Evolutionary conservation across 2,113 vertebrate species (phyloP).

Genomic region (Argyrosomus japonicus): DNA sequence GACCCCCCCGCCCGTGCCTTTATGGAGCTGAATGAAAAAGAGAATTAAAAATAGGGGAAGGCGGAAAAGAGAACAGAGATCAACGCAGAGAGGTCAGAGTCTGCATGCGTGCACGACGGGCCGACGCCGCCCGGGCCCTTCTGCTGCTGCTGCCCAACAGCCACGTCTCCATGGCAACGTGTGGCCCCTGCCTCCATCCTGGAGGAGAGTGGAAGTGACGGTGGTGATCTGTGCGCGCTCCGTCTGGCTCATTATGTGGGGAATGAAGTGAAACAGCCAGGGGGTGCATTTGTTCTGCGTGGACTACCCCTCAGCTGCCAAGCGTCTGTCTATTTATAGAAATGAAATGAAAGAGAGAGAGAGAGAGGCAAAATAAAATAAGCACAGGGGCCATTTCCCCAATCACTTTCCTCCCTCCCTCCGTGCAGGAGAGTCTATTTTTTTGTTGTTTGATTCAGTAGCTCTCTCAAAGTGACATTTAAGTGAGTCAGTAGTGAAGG

Average conservation of each 20-base stretch:
- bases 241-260: slow-evolving; percentile 78
- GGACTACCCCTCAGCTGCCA: slow-evolving; percentile 82
- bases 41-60: not conserved
- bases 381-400: slow-evolving; percentile 56
- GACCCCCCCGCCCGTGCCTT: not conserved
- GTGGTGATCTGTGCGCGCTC: slow-evolving; percentile 65
- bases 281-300: slow-evolving; percentile 83
- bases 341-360: slow-evolving; percentile 47
- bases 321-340: slow-evolving; percentile 81
- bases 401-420: slow-evolving; percentile 11
- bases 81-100: not conserved
- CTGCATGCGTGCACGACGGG: not conserved
- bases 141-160: slow-evolving; percentile 27
- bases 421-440: slow-evolving; percentile 20
- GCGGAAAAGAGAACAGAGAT: slow-evolving; percentile 1
- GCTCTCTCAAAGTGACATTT: slow-evolving; percentile 35
- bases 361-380: slow-evolving; percentile 56
- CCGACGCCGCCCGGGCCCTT: not conserved
- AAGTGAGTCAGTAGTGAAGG: slow-evolving; percentile 40
- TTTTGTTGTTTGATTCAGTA: slow-evolving; percentile 16
- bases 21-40: slow-evolving; percentile 14
- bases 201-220: slow-evolving; percentile 67
- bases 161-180: slow-evolving; percentile 69
- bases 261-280: slow-evolving; percentile 80
- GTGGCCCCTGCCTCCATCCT: slow-evolving; percentile 55